Evolutionary conservation across 2,113 vertebrate species (phyloP).

Genomic region (Cyphomyrus discorhynchus): DNA sequence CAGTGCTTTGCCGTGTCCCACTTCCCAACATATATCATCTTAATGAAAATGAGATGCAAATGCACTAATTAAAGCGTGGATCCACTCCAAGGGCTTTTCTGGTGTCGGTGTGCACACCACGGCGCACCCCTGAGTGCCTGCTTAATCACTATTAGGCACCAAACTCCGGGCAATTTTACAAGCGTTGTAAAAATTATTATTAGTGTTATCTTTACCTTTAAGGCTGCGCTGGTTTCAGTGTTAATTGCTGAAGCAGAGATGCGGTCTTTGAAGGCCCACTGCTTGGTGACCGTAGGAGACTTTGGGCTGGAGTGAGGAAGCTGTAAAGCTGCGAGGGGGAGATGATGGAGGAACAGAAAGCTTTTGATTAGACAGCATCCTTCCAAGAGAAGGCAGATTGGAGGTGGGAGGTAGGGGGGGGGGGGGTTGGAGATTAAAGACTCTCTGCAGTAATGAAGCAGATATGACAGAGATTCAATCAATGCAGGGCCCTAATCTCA

Average conservation of each 20-base stretch:
- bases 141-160: slow-evolving; percentile 23
- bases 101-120: background rate
- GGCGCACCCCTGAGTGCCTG: slow-evolving; percentile 4
- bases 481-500: slow-evolving; percentile 12
- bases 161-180: slow-evolving; percentile 15
- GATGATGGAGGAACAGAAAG: background rate
- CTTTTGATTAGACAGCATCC: slow-evolving; percentile 19
- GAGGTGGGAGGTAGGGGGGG: background rate
- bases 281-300: background rate
- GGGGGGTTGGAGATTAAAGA: background rate
- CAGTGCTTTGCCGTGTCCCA: slow-evolving; percentile 49
- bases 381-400: slow-evolving; percentile 2
- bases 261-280: background rate
- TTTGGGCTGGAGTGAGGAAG: background rate
- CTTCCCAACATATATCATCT: slow-evolving; percentile 58
- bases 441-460: slow-evolving; percentile 15
- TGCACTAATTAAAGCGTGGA: slow-evolving; percentile 58
- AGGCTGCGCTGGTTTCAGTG: background rate
- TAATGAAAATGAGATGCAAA: slow-evolving; percentile 68
- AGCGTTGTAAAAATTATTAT: background rate
- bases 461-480: slow-evolving; percentile 23
- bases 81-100: slow-evolving; percentile 28
- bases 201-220: background rate
- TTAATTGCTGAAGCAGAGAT: background rate
- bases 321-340: background rate